Evolutionary conservation across 2,888 invertebrate genomes (phyloP), one percentile per base, ranked within the genome.

Genomic region (Ecliptopera silaceata): DNA sequence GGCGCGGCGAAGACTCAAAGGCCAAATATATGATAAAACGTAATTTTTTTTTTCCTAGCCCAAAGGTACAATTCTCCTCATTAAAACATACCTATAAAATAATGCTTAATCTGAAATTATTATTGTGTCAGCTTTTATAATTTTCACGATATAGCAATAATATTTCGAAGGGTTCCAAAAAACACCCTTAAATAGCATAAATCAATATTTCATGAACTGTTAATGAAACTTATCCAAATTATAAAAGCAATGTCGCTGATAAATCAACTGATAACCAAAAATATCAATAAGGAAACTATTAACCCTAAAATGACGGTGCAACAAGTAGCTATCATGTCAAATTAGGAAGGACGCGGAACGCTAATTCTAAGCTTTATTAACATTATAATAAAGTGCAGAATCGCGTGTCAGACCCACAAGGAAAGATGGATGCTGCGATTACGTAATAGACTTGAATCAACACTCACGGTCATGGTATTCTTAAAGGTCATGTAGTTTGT

Each of bases 381-480:
- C 12, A 17, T 10, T 13, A 0, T 0, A 0, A 6, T 65, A 74
- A 49, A 64, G 68, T 63, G 22, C 10, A 29, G 29, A 57, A 50
- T 66, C 1, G 22, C 6, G 8, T 58, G 20, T 20, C 50, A 56
- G 56, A 42, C 48, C 64, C 68, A 65, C 72, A 65, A 80, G 77
- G 79, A 80, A 81, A 80, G 80, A 83, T 80, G 82, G 80, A 72
- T 80, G 77, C 75, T 81, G 72, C 74, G 72, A 73, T 88, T 87
- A 86, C 86, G 85, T 84, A 88, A 88, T 75, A 72, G 79, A 78
- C 82, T 79, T 76, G 84, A 85, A 84, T 80, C 82, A 74, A 78
- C 74, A 78, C 81, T 85, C 88, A 88, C 82, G 88, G 86, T 87
- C 89, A 89, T 74, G 86, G 86, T 74, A 77, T 79, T 75, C 74